These are phyloP conservation scores for Peromyscus californicus DNA, from an alignment of 2,113 vertebrate genomes.

Conservation along the genomic window DNA sequence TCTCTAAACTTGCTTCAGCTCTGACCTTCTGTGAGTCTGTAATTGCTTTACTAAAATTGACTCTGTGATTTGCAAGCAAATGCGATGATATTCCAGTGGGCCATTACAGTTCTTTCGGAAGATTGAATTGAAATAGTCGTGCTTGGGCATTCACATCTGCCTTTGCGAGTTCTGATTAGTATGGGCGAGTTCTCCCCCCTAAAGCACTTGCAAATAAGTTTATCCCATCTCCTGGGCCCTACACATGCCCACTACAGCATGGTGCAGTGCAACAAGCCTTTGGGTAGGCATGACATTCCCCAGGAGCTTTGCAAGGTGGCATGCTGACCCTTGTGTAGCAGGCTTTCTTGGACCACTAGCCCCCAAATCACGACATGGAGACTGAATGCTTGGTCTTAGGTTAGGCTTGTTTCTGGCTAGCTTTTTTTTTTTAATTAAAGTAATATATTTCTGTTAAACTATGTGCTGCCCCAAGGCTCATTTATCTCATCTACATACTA, in stretches of 20 bases:
- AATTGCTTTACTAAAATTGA: conserved; percentile 5
- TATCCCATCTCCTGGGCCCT: too few relatives aligned
- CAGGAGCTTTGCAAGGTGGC: neutral
- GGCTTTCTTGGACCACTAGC: neutral
- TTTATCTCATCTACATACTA: neutral
- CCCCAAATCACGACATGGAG: neutral
- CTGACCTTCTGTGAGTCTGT: neutral
- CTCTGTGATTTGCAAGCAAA: conserved; percentile 60
- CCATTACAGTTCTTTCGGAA: neutral
- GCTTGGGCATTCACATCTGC: conserved; percentile 17
- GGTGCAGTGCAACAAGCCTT: neutral
- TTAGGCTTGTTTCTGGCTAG: neutral
- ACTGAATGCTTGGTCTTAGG: neutral
- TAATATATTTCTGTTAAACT: neutral
- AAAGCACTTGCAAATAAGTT: neutral
- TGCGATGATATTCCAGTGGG: neutral
- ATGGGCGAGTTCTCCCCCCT: neutral
- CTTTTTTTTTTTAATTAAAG: neutral
- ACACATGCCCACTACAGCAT: neutral
- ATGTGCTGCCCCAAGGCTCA: neutral
- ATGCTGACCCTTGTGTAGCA: neutral
- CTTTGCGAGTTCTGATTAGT: conserved; percentile 1
- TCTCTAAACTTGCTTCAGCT: neutral
- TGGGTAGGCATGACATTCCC: neutral
- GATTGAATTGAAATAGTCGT: conserved; percentile 47